These are phyloP conservation scores for Glossosoma conforme DNA, from an alignment of 1,140 invertebrate genomes.

Conservation along the genomic window DNA sequence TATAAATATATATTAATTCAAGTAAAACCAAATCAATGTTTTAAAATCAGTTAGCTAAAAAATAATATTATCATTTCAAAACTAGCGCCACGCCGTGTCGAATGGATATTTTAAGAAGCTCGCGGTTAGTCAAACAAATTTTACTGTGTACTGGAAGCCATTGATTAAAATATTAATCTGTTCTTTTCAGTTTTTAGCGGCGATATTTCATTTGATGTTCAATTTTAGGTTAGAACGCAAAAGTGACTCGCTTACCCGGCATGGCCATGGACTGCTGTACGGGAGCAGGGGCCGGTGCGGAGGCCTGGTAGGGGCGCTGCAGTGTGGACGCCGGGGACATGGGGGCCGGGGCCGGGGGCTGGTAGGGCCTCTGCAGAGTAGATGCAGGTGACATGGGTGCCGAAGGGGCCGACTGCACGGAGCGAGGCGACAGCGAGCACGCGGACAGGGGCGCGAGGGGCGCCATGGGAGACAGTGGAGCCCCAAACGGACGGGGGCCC, in stretches of 20 bases:
- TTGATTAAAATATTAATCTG: too few species aligned
- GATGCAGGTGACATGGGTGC: slow-evolving; percentile 47
- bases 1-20: too few species aligned
- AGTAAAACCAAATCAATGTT: too few species aligned
- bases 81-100: too few species aligned
- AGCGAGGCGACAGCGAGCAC: slow-evolving; percentile 41
- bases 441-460: slow-evolving; percentile 42
- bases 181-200: too few species aligned
- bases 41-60: too few species aligned
- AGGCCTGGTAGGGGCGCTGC: slow-evolving; percentile 36
- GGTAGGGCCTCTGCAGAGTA: slow-evolving; percentile 38
- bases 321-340: slow-evolving; percentile 44
- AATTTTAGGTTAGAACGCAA: slow-evolving; percentile 39
- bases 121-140: too few species aligned
- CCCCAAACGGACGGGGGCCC: slow-evolving; percentile 59
- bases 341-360: slow-evolving; percentile 40
- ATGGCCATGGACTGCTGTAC: slow-evolving; percentile 32
- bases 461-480: slow-evolving; percentile 40
- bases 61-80: too few species aligned
- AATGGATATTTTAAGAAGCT: too few species aligned
- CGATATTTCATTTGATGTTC: neutral
- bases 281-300: slow-evolving; percentile 30
- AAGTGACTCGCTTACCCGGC: slow-evolving; percentile 49
- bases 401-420: slow-evolving; percentile 46
- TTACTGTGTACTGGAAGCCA: too few species aligned